Conservation (phyloP, 2,888 invertebrate species). For the Chymomyza amoena region DNA sequence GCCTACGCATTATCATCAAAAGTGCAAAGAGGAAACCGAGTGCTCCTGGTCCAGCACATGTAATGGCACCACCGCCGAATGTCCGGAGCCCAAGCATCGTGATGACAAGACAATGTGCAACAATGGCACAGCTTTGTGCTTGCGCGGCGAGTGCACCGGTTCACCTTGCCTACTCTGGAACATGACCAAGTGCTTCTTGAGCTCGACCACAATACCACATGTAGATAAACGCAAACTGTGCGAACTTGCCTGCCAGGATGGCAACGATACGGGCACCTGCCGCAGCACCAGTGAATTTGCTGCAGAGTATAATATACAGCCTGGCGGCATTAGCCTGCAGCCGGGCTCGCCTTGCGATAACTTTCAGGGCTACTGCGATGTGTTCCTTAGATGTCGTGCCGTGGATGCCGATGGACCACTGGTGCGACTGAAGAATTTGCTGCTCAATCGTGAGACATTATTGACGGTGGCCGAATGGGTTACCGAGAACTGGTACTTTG, state of each 20-base stretch:
- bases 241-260: constrained; percentile 97
- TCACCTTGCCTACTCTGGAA: constrained; percentile 97
- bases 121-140: constrained; percentile 92
- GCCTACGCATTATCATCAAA: constrained; percentile 82
- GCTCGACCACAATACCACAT: constrained; percentile 86
- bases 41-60: constrained; percentile 94
- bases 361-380: constrained; percentile 99
- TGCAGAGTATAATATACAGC: constrained; percentile 84
- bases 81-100: constrained; percentile 90
- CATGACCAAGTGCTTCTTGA: constrained; percentile 96
- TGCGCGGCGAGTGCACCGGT: constrained; percentile 94
- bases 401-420: constrained; percentile 99
- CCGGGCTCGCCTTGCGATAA: constrained; percentile 99
- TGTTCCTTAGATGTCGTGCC: constrained; percentile 98
- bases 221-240: constrained; percentile 92
- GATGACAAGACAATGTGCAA: constrained; percentile 97
- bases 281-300: constrained; percentile 94
- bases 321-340: constrained; percentile 90
- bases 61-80: constrained; percentile 90
- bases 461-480: constrained; percentile 95
- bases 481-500: constrained; percentile 97
- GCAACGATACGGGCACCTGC: constrained; percentile 86
- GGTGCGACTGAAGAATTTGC: constrained; percentile 95
- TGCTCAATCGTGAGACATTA: constrained; percentile 94
- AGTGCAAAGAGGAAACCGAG: constrained; percentile 91